phyloP scores from a whole-genome alignment of 2,797 vertebrate genomes.

The Acanthurus lineatus region DNA sequence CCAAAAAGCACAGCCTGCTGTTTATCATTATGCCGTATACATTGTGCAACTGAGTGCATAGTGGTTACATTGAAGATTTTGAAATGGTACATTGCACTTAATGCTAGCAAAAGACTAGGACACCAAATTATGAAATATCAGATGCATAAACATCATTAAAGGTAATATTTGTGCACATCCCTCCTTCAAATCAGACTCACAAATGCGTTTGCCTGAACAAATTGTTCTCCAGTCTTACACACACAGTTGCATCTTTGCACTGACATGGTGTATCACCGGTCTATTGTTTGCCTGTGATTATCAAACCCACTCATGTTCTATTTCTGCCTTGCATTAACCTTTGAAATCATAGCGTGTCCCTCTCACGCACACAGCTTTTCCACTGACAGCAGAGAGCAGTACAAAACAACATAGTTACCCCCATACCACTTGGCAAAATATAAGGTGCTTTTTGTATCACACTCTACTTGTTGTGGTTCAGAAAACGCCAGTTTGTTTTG shows the following conservation, averaged over 20 bases:
- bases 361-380: slow-evolving; percentile 27
- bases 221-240: slow-evolving; percentile 27
- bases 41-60: neutral
- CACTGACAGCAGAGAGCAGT: slow-evolving; percentile 29
- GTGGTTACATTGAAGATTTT: slow-evolving; percentile 6
- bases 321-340: slow-evolving; percentile 79
- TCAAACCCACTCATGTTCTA: slow-evolving; percentile 75
- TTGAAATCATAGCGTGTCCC: slow-evolving; percentile 75
- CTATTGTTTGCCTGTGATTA: slow-evolving; percentile 74
- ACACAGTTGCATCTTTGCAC: slow-evolving; percentile 38
- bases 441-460: slow-evolving; percentile 47
- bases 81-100: neutral
- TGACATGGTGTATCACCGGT: slow-evolving; percentile 54
- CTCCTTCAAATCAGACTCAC: neutral
- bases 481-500: slow-evolving; percentile 27
- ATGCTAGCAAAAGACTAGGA: neutral
- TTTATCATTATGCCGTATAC: neutral
- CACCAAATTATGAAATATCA: slow-evolving; percentile 1
- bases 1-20: neutral
- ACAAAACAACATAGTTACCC: slow-evolving; percentile 43
- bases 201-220: slow-evolving; percentile 39
- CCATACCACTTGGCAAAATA: slow-evolving; percentile 40
- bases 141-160: slow-evolving; percentile 3
- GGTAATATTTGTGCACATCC: slow-evolving; percentile 13
- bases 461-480: slow-evolving; percentile 20